Conservation (phyloP, 2,888 invertebrate genomes). For the Melanophora roralis region DNA sequence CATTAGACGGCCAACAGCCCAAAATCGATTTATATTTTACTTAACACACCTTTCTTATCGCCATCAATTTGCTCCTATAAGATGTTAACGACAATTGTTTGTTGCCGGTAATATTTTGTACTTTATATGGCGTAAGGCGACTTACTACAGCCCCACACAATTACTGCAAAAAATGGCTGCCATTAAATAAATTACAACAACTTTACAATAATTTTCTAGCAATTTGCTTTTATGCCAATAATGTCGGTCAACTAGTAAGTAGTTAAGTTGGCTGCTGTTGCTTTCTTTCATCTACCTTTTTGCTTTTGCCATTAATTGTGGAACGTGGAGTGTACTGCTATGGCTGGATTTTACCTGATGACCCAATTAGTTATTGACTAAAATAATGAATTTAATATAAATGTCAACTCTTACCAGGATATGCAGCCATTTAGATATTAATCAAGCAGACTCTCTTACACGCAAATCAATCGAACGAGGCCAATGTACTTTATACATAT, state of each 20-base stretch:
- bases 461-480: not conserved
- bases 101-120: not conserved
- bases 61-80: conserved; percentile 48
- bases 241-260: conserved; percentile 20
- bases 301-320: not conserved
- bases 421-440: conserved; percentile 31
- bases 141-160: not conserved
- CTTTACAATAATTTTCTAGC: conserved; percentile 13
- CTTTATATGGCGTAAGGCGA: not conserved
- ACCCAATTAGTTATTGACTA: conserved; percentile 59
- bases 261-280: not conserved
- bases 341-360: conserved; percentile 19
- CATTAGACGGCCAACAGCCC: not conserved
- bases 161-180: not conserved
- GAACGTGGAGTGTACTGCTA: not conserved
- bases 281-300: not conserved
- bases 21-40: conserved; percentile 29
- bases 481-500: not conserved
- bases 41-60: conserved; percentile 52
- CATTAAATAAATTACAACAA: conserved; percentile 1
- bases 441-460: not conserved
- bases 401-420: conserved; percentile 30
- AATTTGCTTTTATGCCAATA: conserved; percentile 20
- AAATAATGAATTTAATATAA: conserved; percentile 54
- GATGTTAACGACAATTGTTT: conserved; percentile 10